Conservation (phyloP, 2,113 vertebrate genomes). For the Clarias macrocephalus region DNA sequence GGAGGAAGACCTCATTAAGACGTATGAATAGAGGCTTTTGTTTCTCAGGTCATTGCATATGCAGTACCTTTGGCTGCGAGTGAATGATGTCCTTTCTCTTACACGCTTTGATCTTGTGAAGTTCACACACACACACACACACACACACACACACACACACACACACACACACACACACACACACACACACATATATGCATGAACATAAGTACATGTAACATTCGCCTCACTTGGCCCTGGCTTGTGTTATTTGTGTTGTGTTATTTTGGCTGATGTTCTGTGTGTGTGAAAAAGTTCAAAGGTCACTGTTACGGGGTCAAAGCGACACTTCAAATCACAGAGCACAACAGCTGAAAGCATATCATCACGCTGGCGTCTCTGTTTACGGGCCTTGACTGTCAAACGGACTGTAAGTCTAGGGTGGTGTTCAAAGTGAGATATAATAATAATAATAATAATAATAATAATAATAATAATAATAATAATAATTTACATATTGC, state of each 20-base stretch:
- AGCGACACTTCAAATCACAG: background rate
- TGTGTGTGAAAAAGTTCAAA: slow-evolving; percentile 19
- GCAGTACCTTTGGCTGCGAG: slow-evolving; percentile 10
- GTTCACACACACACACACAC: background rate
- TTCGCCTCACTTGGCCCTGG: background rate
- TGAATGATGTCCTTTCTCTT: background rate
- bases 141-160: slow-evolving; percentile 8
- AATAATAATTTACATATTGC: background rate
- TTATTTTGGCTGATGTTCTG: background rate
- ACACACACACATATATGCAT: background rate
- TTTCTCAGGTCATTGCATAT: slow-evolving; percentile 15
- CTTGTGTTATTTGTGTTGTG: background rate
- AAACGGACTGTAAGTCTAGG: background rate
- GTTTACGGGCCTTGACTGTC: background rate
- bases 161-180: no score
- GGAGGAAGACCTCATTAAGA: background rate
- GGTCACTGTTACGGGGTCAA: background rate
- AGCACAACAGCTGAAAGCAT: slow-evolving; percentile 21
- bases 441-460: background rate
- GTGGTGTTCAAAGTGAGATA: background rate
- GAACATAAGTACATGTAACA: background rate
- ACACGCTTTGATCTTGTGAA: background rate
- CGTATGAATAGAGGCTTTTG: background rate
- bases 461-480: background rate
- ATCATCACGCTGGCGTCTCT: background rate